Base-by-base conservation (phyloP, 1,140 invertebrate species). In the Drosophila cardini region DNA sequence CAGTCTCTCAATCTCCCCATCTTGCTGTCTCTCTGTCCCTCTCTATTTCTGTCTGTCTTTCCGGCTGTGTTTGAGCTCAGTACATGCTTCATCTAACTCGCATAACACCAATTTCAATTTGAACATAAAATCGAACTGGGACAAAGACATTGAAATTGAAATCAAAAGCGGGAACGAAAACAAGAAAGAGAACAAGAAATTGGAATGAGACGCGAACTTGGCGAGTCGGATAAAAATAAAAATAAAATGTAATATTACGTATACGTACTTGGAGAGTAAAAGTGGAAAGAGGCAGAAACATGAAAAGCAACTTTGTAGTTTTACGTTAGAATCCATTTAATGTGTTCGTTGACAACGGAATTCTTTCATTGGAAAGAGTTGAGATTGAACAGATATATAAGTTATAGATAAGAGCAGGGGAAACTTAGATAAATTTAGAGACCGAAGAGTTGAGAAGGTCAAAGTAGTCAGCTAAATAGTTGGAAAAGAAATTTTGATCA, bases 71-170 rank as follows among this genome's bases (percentile, higher is more conserved):
- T 56, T 71, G 65, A 72, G 69, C 52, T 61, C 42, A 63, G 68
- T 46, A 40, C 71, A 74, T 78, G 74, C 77, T 65, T 63, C 81
- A 81, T 78, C 65, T 77, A 65, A 71, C 72, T 65, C 78, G 72
- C 78, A 86, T 78, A 85, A 86, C 83, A 85, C 82, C 82, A 73
- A 78, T 85, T 85, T 60, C 82, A 86, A 85, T 85, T 86, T 82
- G 67, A 81, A 68, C 63, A 80, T 77, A 62, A 78, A 78, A 85
- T 86, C 78, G 78, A 85, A 78, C 74, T 72, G 71, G 63, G 71
- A 86, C 65, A 86, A 69, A 78, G 75, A 74, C 80, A 82, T 75
- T 76, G 67, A 69, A 85, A 81, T 84, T 61, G 74, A 73, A 72
- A 84, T 71, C 78, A 80, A 74, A 61, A 72, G 68, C 53, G 55